Evolutionary conservation across 2,797 vertebrate genomes (phyloP), one percentile per base, ranked within the genome.

Genomic region (Lithobates pipiens): DNA sequence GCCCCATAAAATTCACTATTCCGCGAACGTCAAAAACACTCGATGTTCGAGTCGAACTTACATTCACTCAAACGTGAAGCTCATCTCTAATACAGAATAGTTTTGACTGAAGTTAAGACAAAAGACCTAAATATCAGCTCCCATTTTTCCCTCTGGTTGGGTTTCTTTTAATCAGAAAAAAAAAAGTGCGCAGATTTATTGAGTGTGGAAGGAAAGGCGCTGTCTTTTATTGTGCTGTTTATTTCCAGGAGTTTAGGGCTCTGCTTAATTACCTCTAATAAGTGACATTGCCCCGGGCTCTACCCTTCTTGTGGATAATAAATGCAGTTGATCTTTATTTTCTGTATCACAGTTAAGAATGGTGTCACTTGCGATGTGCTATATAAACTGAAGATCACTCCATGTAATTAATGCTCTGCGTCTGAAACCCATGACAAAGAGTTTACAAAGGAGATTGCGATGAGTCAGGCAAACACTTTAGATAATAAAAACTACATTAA

Each of bases 261-360:
- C 42, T 78, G 76, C 65, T 78, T 78, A 78, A 78, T 78, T 78
- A 77, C 61, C 76, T 77, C 54, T 77, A 78, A 78, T 78, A 78
- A 67, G 76, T 39, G 36, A 1, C 39, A 57, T 67, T 39, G 76
- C 76, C 76, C 36, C 61, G 13, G 76, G 76, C 57, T 2, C 25
- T 36, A 67, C 42, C 18, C 61, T 21, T 67, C 61, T 25, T 25
- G 76, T n/a, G 61, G 13, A 63, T 3, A 61, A 36, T 36, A 15
- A 36, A 65, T 78, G 76, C 32, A 21, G 54, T 32, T 29, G 5
- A 44, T 67, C 42, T 78, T 78, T 67, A 34, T 36, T 77, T 77
- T 63, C 18, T 39, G 42, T 36, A 42, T 63, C 65, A 39, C 76
- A 10, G 76, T 78, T 42, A 67, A 44, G 76, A 67, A 42, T 67